phyloP scores from a whole-genome alignment of 2,888 invertebrate species.

The Drosophila maculinotata region DNA sequence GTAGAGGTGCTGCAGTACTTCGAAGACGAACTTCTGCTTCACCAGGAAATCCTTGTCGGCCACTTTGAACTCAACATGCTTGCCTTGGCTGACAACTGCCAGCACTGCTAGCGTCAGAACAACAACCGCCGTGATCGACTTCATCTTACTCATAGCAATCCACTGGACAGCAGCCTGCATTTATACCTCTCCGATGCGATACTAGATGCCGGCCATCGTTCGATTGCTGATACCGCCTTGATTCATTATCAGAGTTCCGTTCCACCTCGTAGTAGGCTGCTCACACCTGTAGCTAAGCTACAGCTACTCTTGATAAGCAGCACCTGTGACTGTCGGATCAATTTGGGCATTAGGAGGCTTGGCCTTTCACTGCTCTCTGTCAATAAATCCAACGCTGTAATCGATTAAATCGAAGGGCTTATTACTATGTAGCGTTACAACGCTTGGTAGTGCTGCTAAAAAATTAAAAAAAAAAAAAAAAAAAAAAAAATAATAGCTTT shows the following conservation, averaged over 20 bases:
- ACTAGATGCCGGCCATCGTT: conserved; percentile 15
- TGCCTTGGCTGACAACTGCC: conserved; percentile 70
- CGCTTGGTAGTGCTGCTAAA: too few species aligned
- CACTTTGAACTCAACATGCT: conserved; percentile 78
- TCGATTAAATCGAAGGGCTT: background rate
- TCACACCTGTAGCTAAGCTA: background rate
- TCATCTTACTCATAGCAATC: conserved; percentile 74
- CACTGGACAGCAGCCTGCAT: conserved; percentile 28
- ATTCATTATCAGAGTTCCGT: conserved; percentile 51
- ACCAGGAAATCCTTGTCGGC: conserved; percentile 86
- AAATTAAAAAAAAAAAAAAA: too few species aligned
- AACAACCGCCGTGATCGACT: conserved; percentile 81
- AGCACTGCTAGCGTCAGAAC: conserved; percentile 73
- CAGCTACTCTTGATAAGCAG: conserved; percentile 35
- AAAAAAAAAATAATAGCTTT: too few species aligned
- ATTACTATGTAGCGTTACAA: too few species aligned
- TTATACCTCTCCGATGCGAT: conserved; percentile 38
- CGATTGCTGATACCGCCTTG: conserved; percentile 47
- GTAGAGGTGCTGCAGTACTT: conserved; percentile 87
- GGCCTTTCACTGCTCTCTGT: conserved; percentile 12
- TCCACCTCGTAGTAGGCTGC: conserved; percentile 21
- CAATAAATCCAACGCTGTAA: conserved; percentile 9
- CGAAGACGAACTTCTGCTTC: conserved; percentile 86
- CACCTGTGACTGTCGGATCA: conserved; percentile 6
- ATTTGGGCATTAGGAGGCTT: conserved; percentile 14